phyloP scores from a whole-genome alignment of 92 coral and sea anemone genomes.

The Parazoanthus swiftii region DNA sequence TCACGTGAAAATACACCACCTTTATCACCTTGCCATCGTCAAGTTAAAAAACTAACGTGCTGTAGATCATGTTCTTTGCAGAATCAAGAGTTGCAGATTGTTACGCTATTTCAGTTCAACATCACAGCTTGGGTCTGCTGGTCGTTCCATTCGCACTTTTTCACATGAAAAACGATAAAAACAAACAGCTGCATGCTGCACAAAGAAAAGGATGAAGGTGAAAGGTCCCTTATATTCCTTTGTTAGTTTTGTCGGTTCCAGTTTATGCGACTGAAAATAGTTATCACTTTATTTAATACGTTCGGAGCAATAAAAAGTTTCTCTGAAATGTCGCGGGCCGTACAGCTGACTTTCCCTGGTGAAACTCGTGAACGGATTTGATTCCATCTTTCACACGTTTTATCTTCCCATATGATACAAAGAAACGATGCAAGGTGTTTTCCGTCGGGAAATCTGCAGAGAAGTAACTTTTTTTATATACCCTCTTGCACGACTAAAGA shows the following conservation, averaged over 20 bases:
- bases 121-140: not conserved
- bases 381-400: not conserved
- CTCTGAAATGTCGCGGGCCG: no score
- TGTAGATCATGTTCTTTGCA: not conserved
- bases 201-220: no score
- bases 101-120: not conserved
- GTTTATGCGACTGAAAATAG: no score
- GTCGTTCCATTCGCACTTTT: not conserved
- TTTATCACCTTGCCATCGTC: not conserved
- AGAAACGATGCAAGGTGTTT: not conserved
- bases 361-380: no score
- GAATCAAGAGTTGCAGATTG: not conserved
- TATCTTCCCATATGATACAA: not conserved
- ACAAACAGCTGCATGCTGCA: not conserved
- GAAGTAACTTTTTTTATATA: no score
- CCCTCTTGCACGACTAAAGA: no score
- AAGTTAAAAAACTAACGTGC: not conserved
- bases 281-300: no score
- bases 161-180: not conserved
- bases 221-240: no score
- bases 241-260: no score
- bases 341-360: no score
- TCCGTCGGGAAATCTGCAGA: not conserved
- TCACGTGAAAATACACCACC: no score
- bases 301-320: no score